A percentile compares a stretch with the other conserved stretches of the same genome.
These are phyloP conservation scores for Piprites chloris DNA, from an alignment of 2,113 vertebrate species.

Conservation along the genomic window DNA sequence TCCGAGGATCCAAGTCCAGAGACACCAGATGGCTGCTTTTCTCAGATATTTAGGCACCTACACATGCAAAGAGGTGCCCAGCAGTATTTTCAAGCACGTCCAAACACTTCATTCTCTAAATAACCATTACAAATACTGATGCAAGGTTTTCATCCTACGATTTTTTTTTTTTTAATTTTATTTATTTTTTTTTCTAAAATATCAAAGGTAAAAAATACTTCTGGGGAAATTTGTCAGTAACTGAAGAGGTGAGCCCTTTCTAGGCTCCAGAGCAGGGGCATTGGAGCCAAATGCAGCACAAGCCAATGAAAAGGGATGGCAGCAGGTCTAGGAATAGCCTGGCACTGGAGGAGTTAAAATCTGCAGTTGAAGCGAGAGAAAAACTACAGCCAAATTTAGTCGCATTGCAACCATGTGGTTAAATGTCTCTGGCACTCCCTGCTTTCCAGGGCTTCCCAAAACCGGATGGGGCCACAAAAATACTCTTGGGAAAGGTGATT, in stretches of 20 bases:
- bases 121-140: not conserved
- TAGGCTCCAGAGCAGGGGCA: not conserved
- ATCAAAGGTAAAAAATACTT: not conserved
- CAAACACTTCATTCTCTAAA: slow-evolving; percentile 10
- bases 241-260: not conserved
- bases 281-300: not conserved
- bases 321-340: not conserved
- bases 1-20: not conserved
- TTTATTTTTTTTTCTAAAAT: not conserved
- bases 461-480: not conserved
- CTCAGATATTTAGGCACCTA: slow-evolving; percentile 51
- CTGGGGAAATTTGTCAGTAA: not conserved
- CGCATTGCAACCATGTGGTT: not conserved
- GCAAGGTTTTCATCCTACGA: not conserved
- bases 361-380: not conserved
- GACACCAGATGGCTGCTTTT: slow-evolving; percentile 44
- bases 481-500: not conserved
- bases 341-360: not conserved
- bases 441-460: not conserved
- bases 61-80: slow-evolving; percentile 44
- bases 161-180: not conserved
- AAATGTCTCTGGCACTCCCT: rapidly evolving
- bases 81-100: not conserved
- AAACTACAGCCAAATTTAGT: not conserved
- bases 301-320: not conserved